Evolutionary conservation across 2,888 invertebrate genomes (phyloP).

Genomic region (Tipula confusa): DNA sequence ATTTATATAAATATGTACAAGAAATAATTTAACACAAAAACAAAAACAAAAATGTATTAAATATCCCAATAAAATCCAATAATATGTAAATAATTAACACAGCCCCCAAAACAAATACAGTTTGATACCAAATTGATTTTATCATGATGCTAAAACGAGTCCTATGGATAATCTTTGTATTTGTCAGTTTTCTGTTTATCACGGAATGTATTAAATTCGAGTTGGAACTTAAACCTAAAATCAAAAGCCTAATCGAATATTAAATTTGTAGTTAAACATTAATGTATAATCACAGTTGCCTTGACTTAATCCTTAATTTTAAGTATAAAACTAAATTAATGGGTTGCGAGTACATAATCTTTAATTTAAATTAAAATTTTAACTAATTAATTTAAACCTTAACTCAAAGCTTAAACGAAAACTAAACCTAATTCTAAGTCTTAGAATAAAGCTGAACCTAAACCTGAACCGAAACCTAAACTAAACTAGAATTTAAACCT

Average conservation of each 20-base stretch:
- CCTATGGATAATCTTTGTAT: not conserved
- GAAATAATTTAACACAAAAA: not conserved
- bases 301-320: not conserved
- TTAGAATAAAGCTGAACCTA: not conserved
- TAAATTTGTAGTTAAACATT: no score
- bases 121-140: not conserved
- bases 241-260: not conserved
- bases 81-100: not conserved
- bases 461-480: no score
- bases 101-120: slow-evolving; percentile 26
- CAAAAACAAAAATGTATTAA: not conserved
- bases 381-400: no score
- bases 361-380: no score
- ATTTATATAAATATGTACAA: not conserved
- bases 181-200: not conserved
- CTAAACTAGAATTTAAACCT: no score
- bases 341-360: no score
- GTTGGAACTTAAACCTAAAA: not conserved
- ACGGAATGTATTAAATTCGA: not conserved
- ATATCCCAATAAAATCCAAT: not conserved
- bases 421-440: not conserved
- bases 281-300: not conserved
- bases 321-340: not conserved
- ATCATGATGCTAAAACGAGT: not conserved
- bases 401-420: no score